A percentile compares a stretch with the other conserved stretches of the same genome.
These are phyloP conservation scores for Leptoteleia sp. DNA, from an alignment of 1,140 invertebrate genomes.

Conservation along the genomic window DNA sequence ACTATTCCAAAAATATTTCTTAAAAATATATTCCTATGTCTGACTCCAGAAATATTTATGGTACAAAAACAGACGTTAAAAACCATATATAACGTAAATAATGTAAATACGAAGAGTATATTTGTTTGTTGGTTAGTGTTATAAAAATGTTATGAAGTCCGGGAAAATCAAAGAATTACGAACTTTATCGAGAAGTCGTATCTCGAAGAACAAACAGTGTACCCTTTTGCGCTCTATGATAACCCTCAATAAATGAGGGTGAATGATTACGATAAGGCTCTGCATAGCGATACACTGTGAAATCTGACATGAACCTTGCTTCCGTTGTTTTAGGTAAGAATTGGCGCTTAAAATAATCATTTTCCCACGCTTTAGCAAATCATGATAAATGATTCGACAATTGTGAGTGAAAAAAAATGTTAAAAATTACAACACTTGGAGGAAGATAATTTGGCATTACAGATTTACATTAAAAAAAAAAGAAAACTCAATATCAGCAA, in stretches of 20 bases:
- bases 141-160: constrained; percentile 51
- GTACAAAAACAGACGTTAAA: too few species aligned
- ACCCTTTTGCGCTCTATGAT: constrained; percentile 71
- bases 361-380: constrained; percentile 24
- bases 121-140: constrained; percentile 1
- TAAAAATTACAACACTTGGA: constrained; percentile 1
- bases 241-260: constrained; percentile 74
- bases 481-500: too few species aligned
- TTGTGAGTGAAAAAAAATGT: constrained; percentile 17
- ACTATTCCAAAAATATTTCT: too few species aligned
- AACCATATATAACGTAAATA: too few species aligned
- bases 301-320: constrained; percentile 66
- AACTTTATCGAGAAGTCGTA: constrained; percentile 71
- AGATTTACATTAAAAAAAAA: not conserved
- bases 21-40: too few species aligned
- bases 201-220: constrained; percentile 73
- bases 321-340: constrained; percentile 64
- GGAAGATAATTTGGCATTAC: constrained; percentile 11
- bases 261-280: constrained; percentile 72
- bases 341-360: constrained; percentile 35
- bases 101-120: too few species aligned
- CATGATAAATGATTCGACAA: constrained; percentile 11
- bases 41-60: too few species aligned
- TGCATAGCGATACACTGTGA: constrained; percentile 67
- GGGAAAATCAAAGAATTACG: constrained; percentile 71